phyloP scores from a whole-genome alignment of 2,888 invertebrate genomes.

The Unio delphinus region DNA sequence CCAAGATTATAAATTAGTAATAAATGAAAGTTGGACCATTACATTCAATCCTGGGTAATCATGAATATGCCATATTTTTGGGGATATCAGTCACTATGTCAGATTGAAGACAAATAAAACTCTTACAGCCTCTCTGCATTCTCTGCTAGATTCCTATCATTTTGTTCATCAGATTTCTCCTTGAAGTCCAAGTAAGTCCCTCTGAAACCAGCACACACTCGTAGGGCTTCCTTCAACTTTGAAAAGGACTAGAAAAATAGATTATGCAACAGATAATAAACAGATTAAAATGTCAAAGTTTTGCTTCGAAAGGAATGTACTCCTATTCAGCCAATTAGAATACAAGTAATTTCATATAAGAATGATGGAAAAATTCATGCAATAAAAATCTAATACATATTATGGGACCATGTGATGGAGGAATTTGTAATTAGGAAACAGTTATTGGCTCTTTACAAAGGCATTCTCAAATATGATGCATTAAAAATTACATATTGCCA shows the following conservation, averaged over 20 bases:
- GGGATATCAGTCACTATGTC: background rate
- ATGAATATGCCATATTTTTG: background rate
- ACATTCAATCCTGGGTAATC: background rate
- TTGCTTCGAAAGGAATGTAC: too few species aligned
- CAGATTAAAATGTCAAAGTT: background rate
- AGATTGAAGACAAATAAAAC: background rate
- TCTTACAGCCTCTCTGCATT: conserved; percentile 69
- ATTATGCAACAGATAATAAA: background rate
- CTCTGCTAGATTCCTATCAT: conserved; percentile 66
- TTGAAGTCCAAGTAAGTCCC: conserved; percentile 71
- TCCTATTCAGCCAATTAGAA: too few species aligned
- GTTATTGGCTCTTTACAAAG: too few species aligned
- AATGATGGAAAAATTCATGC: too few species aligned
- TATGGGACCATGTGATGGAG: too few species aligned
- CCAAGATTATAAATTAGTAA: too few species aligned
- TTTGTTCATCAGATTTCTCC: conserved; percentile 69
- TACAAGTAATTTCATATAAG: too few species aligned
- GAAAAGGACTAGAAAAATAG: conserved; percentile 62
- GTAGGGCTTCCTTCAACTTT: conserved; percentile 69
- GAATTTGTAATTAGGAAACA: too few species aligned
- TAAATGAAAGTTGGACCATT: too few species aligned
- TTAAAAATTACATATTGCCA: too few species aligned
- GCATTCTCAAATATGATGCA: too few species aligned
- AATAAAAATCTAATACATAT: too few species aligned
- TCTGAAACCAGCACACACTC: conserved; percentile 71